These are phyloP conservation scores for Heliothis subflexa DNA, from an alignment of 1,140 invertebrate species.

Conservation along the genomic window DNA sequence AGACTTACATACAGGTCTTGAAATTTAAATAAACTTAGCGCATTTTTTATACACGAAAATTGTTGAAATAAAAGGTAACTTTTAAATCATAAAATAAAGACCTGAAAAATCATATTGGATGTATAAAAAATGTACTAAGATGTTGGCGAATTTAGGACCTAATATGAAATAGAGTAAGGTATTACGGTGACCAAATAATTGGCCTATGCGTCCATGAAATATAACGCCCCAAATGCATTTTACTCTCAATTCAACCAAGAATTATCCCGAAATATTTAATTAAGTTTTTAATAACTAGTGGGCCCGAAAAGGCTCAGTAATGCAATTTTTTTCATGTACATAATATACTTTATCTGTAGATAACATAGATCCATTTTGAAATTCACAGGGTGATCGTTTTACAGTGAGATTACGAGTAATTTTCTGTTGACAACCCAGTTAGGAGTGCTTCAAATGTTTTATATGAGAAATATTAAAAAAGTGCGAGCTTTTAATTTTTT, in stretches of 20 bases:
- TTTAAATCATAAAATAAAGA: too few relatives aligned
- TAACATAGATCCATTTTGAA: conserved; percentile 65
- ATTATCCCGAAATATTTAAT: conserved; percentile 13
- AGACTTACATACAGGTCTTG: too few relatives aligned
- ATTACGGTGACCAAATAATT: too few relatives aligned
- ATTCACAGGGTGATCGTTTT: conserved; percentile 65
- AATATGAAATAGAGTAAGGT: too few relatives aligned
- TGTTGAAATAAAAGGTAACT: too few relatives aligned
- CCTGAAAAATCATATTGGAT: too few relatives aligned
- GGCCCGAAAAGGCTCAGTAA: conserved; percentile 27
- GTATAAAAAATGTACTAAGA: too few relatives aligned
- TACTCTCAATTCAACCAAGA: background rate
- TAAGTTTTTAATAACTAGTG: conserved; percentile 33
- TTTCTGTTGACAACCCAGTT: conserved; percentile 41
- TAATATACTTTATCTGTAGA: conserved; percentile 63
- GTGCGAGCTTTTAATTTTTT: background rate
- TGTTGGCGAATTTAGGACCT: too few relatives aligned
- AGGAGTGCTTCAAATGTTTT: conserved; percentile 41
- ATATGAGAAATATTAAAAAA: background rate
- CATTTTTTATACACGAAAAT: too few relatives aligned
- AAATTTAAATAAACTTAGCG: too few relatives aligned
- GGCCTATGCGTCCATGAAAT: background rate
- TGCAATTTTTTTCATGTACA: conserved; percentile 54
- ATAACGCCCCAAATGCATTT: background rate
- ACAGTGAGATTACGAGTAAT: conserved; percentile 65